Percentiles rank a stretch among this genome's conserved stretches.
Evolutionary conservation across 2,888 invertebrate species (phyloP).

Genomic region (Cantharis rustica): DNA sequence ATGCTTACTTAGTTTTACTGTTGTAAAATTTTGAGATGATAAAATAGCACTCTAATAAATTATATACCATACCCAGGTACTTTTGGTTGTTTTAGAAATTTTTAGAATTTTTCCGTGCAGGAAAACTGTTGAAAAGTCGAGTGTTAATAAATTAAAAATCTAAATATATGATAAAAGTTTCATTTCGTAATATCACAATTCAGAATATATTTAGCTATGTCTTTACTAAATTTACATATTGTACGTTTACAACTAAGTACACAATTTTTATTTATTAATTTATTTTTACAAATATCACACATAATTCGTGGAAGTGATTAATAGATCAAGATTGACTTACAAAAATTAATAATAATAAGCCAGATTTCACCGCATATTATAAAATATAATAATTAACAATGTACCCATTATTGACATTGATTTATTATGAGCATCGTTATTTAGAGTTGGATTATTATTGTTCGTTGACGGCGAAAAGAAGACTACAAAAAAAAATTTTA

Average conservation of each 20-base stretch:
- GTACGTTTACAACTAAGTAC: background rate
- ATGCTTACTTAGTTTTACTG: background rate
- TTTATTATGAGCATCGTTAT: background rate
- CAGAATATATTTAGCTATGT: background rate
- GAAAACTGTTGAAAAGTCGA: background rate
- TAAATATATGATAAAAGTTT: background rate
- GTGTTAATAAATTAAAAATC: background rate
- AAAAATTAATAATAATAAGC: conserved; percentile 4
- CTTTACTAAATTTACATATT: background rate
- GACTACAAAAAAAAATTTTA: conserved; percentile 11
- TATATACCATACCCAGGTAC: background rate
- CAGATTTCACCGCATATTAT: conserved; percentile 20
- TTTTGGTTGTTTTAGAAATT: background rate
- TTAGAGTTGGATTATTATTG: conserved; percentile 11
- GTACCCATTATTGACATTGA: background rate
- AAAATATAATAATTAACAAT: background rate
- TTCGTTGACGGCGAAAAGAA: conserved; percentile 26
- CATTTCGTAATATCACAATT: background rate
- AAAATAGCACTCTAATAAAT: background rate
- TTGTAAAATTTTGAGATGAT: background rate
- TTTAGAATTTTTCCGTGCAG: background rate
- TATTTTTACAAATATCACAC: conserved; percentile 30
- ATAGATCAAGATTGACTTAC: conserved; percentile 29
- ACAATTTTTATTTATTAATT: background rate
- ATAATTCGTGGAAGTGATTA: conserved; percentile 36